Conservation (phyloP, 2,797 vertebrate species). For the Arnoldichthys spilopterus region DNA sequence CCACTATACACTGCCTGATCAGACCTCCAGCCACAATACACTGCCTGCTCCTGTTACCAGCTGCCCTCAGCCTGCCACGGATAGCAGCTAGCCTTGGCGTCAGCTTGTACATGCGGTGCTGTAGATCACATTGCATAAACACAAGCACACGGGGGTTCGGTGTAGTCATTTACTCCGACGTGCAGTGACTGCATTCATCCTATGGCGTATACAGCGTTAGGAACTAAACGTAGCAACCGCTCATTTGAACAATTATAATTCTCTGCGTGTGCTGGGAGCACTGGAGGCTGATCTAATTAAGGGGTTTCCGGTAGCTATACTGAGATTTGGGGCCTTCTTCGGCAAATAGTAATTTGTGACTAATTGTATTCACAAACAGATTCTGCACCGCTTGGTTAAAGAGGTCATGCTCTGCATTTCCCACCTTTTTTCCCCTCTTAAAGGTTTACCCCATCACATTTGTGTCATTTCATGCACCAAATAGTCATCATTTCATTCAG, state of each 20-base stretch:
- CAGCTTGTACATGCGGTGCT: slow-evolving; percentile 27
- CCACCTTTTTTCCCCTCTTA: not conserved
- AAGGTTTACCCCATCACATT: too few relatives aligned
- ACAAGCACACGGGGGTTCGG: slow-evolving; percentile 5
- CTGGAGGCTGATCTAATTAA: slow-evolving; percentile 64
- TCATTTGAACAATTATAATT: slow-evolving; percentile 61
- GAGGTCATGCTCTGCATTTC: not conserved
- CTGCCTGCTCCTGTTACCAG: slow-evolving; percentile 36
- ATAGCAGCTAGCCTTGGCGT: not conserved
- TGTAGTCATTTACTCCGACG: slow-evolving; percentile 37
- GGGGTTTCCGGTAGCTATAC: slow-evolving; percentile 41
- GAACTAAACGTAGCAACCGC: slow-evolving; percentile 38
- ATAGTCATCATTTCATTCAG: too few relatives aligned
- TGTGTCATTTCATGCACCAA: not conserved
- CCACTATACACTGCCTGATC: slow-evolving; percentile 2
- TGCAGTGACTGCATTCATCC: slow-evolving; percentile 26
- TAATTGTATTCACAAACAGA: slow-evolving; percentile 2
- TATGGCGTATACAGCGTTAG: slow-evolving; percentile 10
- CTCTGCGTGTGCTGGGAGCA: slow-evolving; percentile 58
- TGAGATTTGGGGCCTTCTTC: slow-evolving; percentile 39
- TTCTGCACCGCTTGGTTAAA: not conserved
- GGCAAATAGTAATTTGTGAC: slow-evolving; percentile 29
- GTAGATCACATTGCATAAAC: slow-evolving; percentile 32
- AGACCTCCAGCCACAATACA: slow-evolving; percentile 16
- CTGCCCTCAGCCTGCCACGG: slow-evolving; percentile 25